phyloP scores from a whole-genome alignment of 1,140 invertebrate genomes.

The Papilio polyxenes region DNA sequence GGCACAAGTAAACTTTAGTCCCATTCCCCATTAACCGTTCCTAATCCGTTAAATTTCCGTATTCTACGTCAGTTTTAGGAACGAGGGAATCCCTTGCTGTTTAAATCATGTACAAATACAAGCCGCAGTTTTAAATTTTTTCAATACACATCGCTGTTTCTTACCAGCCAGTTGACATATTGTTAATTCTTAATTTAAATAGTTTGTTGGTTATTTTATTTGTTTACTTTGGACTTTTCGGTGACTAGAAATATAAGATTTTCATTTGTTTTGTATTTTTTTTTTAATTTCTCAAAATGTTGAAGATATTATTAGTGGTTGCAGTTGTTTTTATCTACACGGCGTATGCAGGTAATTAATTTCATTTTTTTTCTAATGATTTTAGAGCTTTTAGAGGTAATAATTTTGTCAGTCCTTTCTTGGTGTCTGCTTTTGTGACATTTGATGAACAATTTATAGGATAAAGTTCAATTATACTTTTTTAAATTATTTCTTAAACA shows the following conservation, averaged over 20 bases:
- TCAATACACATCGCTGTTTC: not conserved
- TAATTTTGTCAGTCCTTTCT: no score
- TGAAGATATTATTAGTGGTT: constrained; percentile 8
- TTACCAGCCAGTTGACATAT: not conserved
- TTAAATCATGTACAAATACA: constrained; percentile 1
- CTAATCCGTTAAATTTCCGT: constrained; percentile 16
- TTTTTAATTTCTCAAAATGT: constrained; percentile 12
- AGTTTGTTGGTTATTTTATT: not conserved
- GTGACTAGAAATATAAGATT: not conserved
- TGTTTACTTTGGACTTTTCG: not conserved
- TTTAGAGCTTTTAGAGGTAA: not conserved
- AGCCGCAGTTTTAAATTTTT: not conserved
- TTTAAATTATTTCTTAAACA: no score
- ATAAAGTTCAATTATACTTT: not conserved
- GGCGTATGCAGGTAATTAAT: constrained; percentile 21
- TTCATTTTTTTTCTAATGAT: not conserved
- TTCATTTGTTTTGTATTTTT: not conserved
- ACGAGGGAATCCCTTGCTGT: constrained; percentile 13
- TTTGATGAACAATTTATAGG: not conserved
- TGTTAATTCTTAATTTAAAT: not conserved
- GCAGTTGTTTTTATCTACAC: not conserved
- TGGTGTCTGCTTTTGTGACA: not conserved
- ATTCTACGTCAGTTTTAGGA: constrained; percentile 24
- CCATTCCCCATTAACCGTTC: not conserved
- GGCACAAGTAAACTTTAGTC: not conserved